These are phyloP conservation scores for Drosophila micromelanica DNA, from an alignment of 1,140 invertebrate species.

Conservation along the genomic window DNA sequence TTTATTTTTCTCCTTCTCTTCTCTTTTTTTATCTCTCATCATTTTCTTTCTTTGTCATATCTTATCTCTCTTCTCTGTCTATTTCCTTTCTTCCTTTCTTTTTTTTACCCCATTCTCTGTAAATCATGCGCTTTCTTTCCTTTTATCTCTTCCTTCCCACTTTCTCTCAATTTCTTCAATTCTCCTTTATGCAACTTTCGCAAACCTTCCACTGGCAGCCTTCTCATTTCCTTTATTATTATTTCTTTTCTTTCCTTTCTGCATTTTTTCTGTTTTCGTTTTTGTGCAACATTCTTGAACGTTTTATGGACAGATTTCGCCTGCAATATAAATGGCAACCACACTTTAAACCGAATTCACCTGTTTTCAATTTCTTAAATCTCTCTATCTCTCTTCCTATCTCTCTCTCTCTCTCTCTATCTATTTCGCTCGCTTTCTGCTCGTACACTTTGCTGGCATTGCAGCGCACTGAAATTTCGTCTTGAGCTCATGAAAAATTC, in stretches of 20 bases:
- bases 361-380: neutral
- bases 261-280: too few relatives aligned
- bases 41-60: neutral
- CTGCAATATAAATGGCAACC: constrained; percentile 8
- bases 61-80: neutral
- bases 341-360: neutral
- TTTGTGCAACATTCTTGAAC: neutral
- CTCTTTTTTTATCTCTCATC: neutral
- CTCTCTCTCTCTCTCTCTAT: neutral
- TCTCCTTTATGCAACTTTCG: neutral
- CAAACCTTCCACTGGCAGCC: neutral
- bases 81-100: neutral
- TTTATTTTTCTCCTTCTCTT: neutral
- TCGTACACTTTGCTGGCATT: neutral
- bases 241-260: too few relatives aligned
- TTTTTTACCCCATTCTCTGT: neutral
- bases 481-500: constrained; percentile 26
- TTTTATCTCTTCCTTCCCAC: neutral
- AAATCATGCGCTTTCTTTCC: too few relatives aligned
- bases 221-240: neutral
- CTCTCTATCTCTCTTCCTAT: neutral
- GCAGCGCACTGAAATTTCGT: constrained; percentile 33
- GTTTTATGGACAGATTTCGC: constrained; percentile 1
- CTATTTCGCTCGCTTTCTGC: neutral
- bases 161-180: neutral